Percentiles rank a stretch among this genome's conserved stretches.
These are phyloP conservation scores for Pygmarrhopalites habei DNA, from an alignment of 1,140 invertebrate species.

Conservation along the genomic window DNA sequence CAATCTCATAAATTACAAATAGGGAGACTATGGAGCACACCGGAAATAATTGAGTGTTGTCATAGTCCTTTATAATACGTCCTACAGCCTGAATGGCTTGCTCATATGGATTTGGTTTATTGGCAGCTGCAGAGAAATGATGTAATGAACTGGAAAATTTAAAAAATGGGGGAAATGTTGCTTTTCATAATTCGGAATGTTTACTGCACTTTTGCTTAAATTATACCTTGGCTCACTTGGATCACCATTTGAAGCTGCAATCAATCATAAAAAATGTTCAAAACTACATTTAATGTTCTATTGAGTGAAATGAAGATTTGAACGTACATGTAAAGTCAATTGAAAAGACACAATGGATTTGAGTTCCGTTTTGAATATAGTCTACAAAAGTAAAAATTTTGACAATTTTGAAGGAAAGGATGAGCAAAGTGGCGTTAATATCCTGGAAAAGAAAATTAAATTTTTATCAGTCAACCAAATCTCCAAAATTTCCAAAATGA, in stretches of 20 bases:
- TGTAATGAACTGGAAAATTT: constrained; percentile 56
- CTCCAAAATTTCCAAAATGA: neutral
- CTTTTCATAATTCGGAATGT: neutral
- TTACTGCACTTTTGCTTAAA: too few species aligned
- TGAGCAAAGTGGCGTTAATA: constrained; percentile 8
- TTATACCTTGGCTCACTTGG: constrained; percentile 48
- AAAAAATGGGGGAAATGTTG: too few species aligned
- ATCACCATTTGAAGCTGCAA: constrained; percentile 58
- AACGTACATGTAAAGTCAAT: constrained; percentile 58
- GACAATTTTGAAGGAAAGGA: constrained; percentile 40
- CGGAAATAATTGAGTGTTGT: constrained; percentile 51
- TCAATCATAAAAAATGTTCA: constrained; percentile 34
- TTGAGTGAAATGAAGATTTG: neutral
- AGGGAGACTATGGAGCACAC: too few species aligned
- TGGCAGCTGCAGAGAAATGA: constrained; percentile 42
- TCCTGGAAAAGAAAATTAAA: constrained; percentile 15
- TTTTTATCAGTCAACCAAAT: neutral
- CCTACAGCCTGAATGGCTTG: constrained; percentile 54
- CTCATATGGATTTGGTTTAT: constrained; percentile 53
- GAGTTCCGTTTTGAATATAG: constrained; percentile 53
- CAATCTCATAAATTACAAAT: neutral
- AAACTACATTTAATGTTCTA: neutral
- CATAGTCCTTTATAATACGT: constrained; percentile 60
- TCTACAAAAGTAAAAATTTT: constrained; percentile 52
- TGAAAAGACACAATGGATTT: constrained; percentile 50